Conservation (phyloP, 2,888 invertebrate genomes). For the Heliconius cydno region DNA sequence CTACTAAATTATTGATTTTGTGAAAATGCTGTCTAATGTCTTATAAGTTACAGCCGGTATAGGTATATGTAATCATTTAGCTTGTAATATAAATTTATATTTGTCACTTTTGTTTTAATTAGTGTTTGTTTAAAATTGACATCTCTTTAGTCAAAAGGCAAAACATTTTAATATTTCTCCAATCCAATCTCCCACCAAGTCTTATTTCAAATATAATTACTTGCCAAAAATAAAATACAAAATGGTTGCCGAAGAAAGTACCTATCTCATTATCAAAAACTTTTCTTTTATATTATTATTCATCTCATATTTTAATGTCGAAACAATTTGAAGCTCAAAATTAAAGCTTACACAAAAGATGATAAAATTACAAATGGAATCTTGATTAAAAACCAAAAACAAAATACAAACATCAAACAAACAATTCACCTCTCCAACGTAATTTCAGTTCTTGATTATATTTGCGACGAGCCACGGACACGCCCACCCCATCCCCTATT, state of each 20-base stretch:
- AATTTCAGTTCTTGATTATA: slow-evolving; percentile 75
- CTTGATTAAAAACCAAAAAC: slow-evolving; percentile 33
- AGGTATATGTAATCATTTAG: too few relatives aligned
- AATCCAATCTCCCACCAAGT: not conserved
- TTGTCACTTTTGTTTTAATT: too few relatives aligned
- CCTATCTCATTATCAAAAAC: slow-evolving; percentile 12
- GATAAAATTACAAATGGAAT: slow-evolving; percentile 31
- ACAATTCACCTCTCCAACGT: slow-evolving; percentile 52
- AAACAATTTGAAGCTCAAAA: slow-evolving; percentile 19
- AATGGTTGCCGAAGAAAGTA: not conserved
- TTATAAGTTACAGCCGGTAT: too few relatives aligned
- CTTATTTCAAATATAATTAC: slow-evolving; percentile 9
- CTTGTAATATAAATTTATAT: too few relatives aligned
- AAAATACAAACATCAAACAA: slow-evolving; percentile 32
- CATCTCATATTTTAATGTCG: slow-evolving; percentile 26
- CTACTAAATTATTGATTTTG: not conserved
- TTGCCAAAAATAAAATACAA: slow-evolving; percentile 8
- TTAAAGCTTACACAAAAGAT: slow-evolving; percentile 29
- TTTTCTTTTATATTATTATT: slow-evolving; percentile 11
- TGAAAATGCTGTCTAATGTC: not conserved
- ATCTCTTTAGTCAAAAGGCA: not conserved
- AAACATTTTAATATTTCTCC: not conserved
- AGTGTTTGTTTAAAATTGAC: not conserved
- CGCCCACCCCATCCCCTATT: slow-evolving; percentile 81
- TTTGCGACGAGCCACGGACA: slow-evolving; percentile 79